Percentiles rank a stretch among this genome's conserved stretches.
These are phyloP conservation scores for Stichopus horrens DNA, from an alignment of 53 echinoderm and acorn worm species.

Conservation along the genomic window DNA sequence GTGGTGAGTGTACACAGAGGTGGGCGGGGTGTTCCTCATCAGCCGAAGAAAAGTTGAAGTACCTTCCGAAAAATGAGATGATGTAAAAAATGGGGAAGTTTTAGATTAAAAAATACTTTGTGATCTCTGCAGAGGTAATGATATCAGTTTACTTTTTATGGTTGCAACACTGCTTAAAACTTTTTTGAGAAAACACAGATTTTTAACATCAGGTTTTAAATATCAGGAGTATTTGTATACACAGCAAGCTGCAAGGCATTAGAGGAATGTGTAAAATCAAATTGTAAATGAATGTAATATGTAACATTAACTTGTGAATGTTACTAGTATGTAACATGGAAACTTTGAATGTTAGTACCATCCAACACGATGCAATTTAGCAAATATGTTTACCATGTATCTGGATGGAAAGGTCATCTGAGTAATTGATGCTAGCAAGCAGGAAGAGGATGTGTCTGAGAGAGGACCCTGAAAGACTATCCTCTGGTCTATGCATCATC, in stretches of 20 bases:
- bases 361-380: not conserved
- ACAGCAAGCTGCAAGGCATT: too few species aligned
- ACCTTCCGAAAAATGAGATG: not conserved
- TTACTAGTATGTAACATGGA: too few species aligned
- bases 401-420: not conserved
- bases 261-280: too few species aligned
- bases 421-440: not conserved
- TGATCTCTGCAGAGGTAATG: too few species aligned
- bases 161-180: too few species aligned
- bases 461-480: not conserved
- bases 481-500: not conserved
- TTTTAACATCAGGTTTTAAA: too few species aligned
- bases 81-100: not conserved
- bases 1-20: slow-evolving; percentile 32
- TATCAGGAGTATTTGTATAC: too few species aligned
- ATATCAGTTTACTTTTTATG: too few species aligned
- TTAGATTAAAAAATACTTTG: not conserved
- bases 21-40: not conserved
- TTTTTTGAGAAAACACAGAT: too few species aligned
- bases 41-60: not conserved
- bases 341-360: too few species aligned
- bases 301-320: too few species aligned
- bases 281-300: too few species aligned
- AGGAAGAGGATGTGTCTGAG: slow-evolving; percentile 21
- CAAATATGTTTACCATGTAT: not conserved